phyloP scores from a whole-genome alignment of 2,888 invertebrate genomes.

The Pseudoips prasinana region DNA sequence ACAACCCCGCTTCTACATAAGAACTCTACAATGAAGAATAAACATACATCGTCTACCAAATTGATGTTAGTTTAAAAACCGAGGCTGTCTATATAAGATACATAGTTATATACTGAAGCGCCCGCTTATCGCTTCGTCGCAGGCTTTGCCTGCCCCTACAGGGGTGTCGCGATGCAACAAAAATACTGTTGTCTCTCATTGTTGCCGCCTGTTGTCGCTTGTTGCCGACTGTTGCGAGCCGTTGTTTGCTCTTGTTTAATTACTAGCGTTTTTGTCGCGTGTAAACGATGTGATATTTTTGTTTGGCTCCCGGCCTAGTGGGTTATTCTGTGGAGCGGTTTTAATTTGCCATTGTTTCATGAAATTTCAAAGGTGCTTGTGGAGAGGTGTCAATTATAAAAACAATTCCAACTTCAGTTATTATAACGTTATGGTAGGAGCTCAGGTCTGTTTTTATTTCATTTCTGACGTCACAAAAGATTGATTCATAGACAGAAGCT shows the following conservation, averaged over 20 bases:
- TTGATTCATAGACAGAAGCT: too few relatives aligned
- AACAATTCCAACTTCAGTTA: too few relatives aligned
- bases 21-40: background rate
- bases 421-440: too few relatives aligned
- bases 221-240: constrained; percentile 46
- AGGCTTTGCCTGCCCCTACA: constrained; percentile 49
- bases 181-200: constrained; percentile 71
- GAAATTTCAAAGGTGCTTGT: background rate
- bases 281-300: constrained; percentile 39
- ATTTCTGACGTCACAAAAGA: too few relatives aligned
- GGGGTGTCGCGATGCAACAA: constrained; percentile 59
- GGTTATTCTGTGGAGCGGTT: constrained; percentile 9
- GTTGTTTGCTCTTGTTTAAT: constrained; percentile 66
- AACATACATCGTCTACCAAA: constrained; percentile 13
- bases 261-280: constrained; percentile 61
- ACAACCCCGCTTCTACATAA: too few relatives aligned
- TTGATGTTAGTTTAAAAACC: constrained; percentile 35
- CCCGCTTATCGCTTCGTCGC: constrained; percentile 60
- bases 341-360: constrained; percentile 6
- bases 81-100: constrained; percentile 21
- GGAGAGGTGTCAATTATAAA: background rate
- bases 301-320: constrained; percentile 30
- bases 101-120: constrained; percentile 31
- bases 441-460: too few relatives aligned
- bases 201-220: constrained; percentile 39